Conservation (phyloP, 2,888 invertebrate genomes). For the Agrilus mali region DNA sequence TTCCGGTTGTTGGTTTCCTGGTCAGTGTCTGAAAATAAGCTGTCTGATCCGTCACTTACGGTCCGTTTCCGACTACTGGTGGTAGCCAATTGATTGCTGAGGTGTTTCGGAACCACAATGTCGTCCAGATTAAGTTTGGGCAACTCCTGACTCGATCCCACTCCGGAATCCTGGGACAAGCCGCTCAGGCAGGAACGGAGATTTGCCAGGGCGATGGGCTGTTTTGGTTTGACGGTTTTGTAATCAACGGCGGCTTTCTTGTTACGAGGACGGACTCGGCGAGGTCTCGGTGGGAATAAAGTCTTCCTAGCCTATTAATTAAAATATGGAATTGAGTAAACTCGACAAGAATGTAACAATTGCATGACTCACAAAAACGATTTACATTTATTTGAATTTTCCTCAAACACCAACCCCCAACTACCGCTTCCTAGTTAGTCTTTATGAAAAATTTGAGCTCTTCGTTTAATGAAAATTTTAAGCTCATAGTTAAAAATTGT, state of each 20-base stretch:
- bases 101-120: conserved; percentile 26
- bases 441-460: no score
- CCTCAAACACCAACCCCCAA: no score
- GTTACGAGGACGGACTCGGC: conserved; percentile 22
- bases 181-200: conserved; percentile 26
- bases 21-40: neutral
- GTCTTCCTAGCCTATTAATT: conserved; percentile 46
- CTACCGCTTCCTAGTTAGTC: no score
- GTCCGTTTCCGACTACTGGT: neutral
- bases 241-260: conserved; percentile 8
- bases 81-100: conserved; percentile 3
- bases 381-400: no score
- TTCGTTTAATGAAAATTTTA: no score
- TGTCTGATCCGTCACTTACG: neutral
- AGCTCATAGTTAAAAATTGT: no score
- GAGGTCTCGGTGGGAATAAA: conserved; percentile 55
- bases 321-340: no score
- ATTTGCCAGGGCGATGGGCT: conserved; percentile 25
- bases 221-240: conserved; percentile 22
- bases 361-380: no score
- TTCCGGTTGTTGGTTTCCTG: neutral
- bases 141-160: conserved; percentile 31
- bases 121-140: conserved; percentile 24
- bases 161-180: conserved; percentile 30
- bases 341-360: no score